A percentile compares a stretch with the other conserved stretches of the same genome.
These are phyloP conservation scores for Epistrophe eligans DNA, from an alignment of 2,888 invertebrate genomes.

Conservation along the genomic window DNA sequence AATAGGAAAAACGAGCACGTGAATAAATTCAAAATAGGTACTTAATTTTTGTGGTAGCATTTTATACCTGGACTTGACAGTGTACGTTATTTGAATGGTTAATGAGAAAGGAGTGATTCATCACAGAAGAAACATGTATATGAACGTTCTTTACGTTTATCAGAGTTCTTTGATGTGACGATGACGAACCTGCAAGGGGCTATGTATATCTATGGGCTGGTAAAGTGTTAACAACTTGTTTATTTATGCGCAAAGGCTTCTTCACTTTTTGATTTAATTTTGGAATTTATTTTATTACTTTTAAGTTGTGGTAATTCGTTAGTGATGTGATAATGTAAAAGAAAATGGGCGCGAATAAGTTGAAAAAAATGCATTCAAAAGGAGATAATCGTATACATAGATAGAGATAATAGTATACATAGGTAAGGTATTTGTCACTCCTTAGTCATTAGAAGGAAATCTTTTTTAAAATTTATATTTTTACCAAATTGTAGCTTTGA, in stretches of 20 bases:
- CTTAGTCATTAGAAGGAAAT: too few species aligned
- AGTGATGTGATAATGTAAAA: not conserved
- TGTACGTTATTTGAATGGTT: constrained; percentile 43
- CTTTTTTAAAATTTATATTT: too few species aligned
- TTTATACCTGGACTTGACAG: constrained; percentile 32
- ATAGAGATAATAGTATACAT: too few species aligned
- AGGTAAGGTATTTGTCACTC: too few species aligned
- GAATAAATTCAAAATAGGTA: constrained; percentile 1
- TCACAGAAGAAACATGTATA: constrained; percentile 1
- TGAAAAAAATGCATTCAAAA: not conserved
- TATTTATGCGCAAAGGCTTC: constrained; percentile 37
- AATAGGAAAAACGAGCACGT: not conserved
- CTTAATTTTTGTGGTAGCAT: constrained; percentile 33
- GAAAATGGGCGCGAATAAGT: not conserved
- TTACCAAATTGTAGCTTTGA: too few species aligned
- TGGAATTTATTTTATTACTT: constrained; percentile 43
- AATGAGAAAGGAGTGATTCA: constrained; percentile 56
- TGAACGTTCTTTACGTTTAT: not conserved
- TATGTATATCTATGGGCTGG: not conserved
- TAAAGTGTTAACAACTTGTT: constrained; percentile 52
- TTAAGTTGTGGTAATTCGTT: not conserved
- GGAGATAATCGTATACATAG: too few species aligned
- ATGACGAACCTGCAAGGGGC: not conserved
- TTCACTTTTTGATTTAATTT: constrained; percentile 2
- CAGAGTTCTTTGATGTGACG: not conserved